Evolutionary conservation across 2,113 vertebrate genomes (phyloP).

Genomic region (Cottus gobio): DNA sequence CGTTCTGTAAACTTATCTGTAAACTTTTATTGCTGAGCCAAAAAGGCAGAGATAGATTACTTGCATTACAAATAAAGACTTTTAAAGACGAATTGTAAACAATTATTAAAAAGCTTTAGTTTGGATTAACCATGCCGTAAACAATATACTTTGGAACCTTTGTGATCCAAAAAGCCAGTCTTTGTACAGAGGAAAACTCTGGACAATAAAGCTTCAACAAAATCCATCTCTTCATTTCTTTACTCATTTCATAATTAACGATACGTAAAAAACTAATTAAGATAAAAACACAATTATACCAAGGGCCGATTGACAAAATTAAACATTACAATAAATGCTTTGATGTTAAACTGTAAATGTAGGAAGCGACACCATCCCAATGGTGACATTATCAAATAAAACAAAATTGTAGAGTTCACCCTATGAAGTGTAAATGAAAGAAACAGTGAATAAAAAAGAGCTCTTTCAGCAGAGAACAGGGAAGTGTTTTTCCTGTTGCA

Average conservation of each 20-base stretch:
- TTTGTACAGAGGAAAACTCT: conserved; percentile 5
- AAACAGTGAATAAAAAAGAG: background rate
- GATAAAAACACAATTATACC: conserved; percentile 11
- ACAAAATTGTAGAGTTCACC: background rate
- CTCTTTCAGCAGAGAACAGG: background rate
- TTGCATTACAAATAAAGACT: conserved; percentile 54
- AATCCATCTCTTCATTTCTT: background rate
- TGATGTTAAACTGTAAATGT: conserved; percentile 12
- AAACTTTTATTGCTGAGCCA: conserved; percentile 63
- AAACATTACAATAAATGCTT: conserved; percentile 1
- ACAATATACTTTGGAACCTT: conserved; percentile 30
- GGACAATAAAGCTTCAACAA: conserved; percentile 4
- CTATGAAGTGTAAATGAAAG: conserved; percentile 15
- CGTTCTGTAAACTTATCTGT: conserved; percentile 9
- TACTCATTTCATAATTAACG: conserved; percentile 16
- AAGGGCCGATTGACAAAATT: conserved; percentile 23
- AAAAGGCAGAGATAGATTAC: conserved; percentile 47
- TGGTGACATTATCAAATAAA: background rate
- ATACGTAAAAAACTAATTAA: conserved; percentile 21
- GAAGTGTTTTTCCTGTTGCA: background rate
- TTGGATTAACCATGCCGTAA: conserved; percentile 54
- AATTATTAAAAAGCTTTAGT: conserved; percentile 39
- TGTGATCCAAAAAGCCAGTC: conserved; percentile 11
- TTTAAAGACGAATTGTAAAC: conserved; percentile 54
- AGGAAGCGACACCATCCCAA: background rate